These are phyloP conservation scores for Archips crataeganus DNA, from an alignment of 2,888 invertebrate species.

Conservation along the genomic window DNA sequence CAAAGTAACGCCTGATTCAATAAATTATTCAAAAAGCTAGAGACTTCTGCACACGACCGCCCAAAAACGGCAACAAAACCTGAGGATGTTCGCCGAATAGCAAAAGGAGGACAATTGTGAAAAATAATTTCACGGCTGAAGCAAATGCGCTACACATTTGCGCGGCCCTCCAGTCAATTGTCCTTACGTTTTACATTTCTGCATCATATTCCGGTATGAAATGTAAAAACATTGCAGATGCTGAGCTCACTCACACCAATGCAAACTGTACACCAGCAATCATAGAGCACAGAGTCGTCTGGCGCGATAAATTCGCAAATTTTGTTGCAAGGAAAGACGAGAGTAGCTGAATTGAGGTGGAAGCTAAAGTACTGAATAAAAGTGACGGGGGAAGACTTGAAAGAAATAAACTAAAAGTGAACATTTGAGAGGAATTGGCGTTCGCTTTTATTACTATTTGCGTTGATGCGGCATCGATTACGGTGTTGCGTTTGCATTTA, in stretches of 20 bases:
- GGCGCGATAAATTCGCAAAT: constrained; percentile 61
- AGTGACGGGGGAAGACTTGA: constrained; percentile 69
- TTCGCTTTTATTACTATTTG: constrained; percentile 43
- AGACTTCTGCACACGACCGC: constrained; percentile 23
- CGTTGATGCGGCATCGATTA: constrained; percentile 43
- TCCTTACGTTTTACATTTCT: constrained; percentile 83
- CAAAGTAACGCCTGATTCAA: too few relatives aligned
- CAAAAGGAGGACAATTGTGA: constrained; percentile 42
- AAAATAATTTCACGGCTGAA: constrained; percentile 40
- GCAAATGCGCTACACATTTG: constrained; percentile 68
- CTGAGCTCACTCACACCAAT: constrained; percentile 38
- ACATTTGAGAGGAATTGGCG: constrained; percentile 43
- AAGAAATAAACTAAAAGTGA: constrained; percentile 48
- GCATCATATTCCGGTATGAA: constrained; percentile 83
- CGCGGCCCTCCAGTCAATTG: constrained; percentile 74
- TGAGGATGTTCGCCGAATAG: constrained; percentile 41
- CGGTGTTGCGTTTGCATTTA: constrained; percentile 40
- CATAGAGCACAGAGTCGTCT: constrained; percentile 49
- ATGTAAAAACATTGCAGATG: constrained; percentile 79
- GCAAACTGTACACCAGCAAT: constrained; percentile 43
- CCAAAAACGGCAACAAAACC: constrained; percentile 35
- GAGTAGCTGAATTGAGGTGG: constrained; percentile 81
- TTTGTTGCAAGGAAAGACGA: constrained; percentile 77
- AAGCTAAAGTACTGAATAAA: constrained; percentile 82
- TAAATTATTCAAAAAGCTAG: constrained; percentile 16